Evolutionary conservation across 2,888 invertebrate species (phyloP).

Genomic region (Drosophila barbarae): DNA sequence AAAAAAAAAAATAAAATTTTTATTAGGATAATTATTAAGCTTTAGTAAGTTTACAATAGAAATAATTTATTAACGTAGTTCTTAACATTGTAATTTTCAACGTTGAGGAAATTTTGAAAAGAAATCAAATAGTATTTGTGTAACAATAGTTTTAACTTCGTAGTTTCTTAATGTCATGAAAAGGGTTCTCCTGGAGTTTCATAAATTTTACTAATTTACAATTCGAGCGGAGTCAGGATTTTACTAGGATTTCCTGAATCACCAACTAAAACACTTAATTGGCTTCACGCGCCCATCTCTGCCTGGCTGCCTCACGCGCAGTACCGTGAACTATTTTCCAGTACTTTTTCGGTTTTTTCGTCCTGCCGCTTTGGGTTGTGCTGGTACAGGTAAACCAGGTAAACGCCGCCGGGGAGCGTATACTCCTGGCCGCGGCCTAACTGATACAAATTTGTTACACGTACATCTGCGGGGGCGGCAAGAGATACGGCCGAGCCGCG

Average conservation of each 20-base stretch:
- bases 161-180: too few species aligned
- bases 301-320: constrained; percentile 16
- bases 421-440: constrained; percentile 47
- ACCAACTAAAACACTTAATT: constrained; percentile 4
- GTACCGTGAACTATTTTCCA: constrained; percentile 28
- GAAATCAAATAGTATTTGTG: too few species aligned
- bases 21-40: too few species aligned
- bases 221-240: neutral
- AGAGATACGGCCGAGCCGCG: constrained; percentile 20
- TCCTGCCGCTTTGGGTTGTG: constrained; percentile 13
- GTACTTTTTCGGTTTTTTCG: constrained; percentile 18
- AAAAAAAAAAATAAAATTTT: too few species aligned
- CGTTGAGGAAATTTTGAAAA: too few species aligned
- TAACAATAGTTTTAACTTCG: too few species aligned
- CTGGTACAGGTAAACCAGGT: constrained; percentile 32
- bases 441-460: constrained; percentile 74
- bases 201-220: neutral
- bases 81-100: too few species aligned
- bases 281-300: constrained; percentile 24
- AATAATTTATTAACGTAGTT: too few species aligned
- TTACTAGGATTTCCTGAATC: neutral
- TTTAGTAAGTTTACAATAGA: too few species aligned
- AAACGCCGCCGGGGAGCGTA: constrained; percentile 37
- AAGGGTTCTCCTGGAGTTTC: too few species aligned
- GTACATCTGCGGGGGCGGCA: constrained; percentile 41